Percentiles rank a stretch among this genome's conserved stretches.
Evolutionary conservation across 2,888 invertebrate genomes (phyloP).

Genomic region (Linnaemya vulpina): DNA sequence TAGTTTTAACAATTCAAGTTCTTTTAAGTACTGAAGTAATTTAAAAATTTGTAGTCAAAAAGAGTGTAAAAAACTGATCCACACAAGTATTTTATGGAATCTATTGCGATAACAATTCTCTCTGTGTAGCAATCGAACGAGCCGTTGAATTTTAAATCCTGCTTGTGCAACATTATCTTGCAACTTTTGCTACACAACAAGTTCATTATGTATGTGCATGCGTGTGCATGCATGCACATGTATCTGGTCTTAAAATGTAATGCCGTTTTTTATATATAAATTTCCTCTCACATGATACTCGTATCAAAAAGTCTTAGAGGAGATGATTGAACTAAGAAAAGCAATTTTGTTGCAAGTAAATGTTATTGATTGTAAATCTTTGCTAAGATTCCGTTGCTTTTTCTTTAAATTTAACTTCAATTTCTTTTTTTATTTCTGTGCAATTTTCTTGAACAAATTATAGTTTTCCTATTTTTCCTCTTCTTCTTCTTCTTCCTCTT

Average conservation of each 20-base stretch:
- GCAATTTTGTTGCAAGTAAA: conserved; percentile 43
- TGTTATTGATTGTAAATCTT: conserved; percentile 42
- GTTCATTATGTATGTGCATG: too few species aligned
- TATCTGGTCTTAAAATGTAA: conserved; percentile 48
- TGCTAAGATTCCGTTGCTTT: background rate
- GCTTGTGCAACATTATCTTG: background rate
- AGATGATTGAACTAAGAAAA: conserved; percentile 60
- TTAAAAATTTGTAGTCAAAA: too few species aligned
- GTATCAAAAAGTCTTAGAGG: conserved; percentile 33
- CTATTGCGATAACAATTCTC: too few species aligned
- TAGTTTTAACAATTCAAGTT: too few species aligned
- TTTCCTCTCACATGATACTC: conserved; percentile 23
- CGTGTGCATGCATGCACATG: background rate
- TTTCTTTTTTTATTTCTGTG: too few species aligned
- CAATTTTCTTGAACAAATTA: conserved; percentile 6
- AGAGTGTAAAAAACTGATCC: too few species aligned
- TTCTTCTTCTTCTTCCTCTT: background rate
- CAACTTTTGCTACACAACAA: background rate
- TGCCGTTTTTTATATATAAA: conserved; percentile 19
- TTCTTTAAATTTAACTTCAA: background rate
- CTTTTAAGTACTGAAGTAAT: too few species aligned
- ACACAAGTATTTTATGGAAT: too few species aligned
- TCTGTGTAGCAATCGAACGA: background rate
- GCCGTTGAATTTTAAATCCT: conserved; percentile 14
- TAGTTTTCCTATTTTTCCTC: background rate